These are phyloP conservation scores for Parnassius mnemosyne DNA, from an alignment of 2,888 invertebrate species.

Conservation along the genomic window DNA sequence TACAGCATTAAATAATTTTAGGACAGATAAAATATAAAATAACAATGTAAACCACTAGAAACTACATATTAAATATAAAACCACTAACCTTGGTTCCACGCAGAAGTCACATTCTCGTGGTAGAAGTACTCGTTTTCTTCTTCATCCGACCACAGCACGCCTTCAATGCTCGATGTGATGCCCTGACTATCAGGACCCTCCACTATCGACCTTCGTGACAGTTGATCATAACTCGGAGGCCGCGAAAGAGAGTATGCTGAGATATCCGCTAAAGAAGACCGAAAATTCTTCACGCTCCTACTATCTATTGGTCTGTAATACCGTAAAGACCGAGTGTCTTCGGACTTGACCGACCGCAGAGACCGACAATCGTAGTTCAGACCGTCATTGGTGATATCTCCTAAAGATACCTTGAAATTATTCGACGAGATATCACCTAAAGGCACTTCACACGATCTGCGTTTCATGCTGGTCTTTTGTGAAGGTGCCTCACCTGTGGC, in stretches of 20 bases:
- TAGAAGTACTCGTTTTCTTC: conserved; percentile 77
- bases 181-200: conserved; percentile 62
- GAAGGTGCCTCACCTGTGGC: conserved; percentile 73
- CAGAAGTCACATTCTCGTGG: conserved; percentile 72
- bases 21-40: too few relatives aligned
- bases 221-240: conserved; percentile 71
- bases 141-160: conserved; percentile 77
- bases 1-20: too few relatives aligned
- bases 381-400: conserved; percentile 61
- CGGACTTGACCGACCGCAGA: conserved; percentile 62
- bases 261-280: conserved; percentile 68
- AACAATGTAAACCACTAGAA: too few relatives aligned
- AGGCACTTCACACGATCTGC: conserved; percentile 72
- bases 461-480: conserved; percentile 73
- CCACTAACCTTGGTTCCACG: conserved; percentile 74
- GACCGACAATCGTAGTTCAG: conserved; percentile 65
- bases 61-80: neutral
- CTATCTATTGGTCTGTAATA: conserved; percentile 70
- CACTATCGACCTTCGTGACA: conserved; percentile 68
- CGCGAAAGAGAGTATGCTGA: conserved; percentile 53
- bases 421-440: conserved; percentile 70
- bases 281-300: conserved; percentile 68
- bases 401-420: conserved; percentile 73
- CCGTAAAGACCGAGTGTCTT: conserved; percentile 57
- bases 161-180: conserved; percentile 76